Conservation (phyloP, 2,113 vertebrate species). For the Stigmatopora argus region DNA sequence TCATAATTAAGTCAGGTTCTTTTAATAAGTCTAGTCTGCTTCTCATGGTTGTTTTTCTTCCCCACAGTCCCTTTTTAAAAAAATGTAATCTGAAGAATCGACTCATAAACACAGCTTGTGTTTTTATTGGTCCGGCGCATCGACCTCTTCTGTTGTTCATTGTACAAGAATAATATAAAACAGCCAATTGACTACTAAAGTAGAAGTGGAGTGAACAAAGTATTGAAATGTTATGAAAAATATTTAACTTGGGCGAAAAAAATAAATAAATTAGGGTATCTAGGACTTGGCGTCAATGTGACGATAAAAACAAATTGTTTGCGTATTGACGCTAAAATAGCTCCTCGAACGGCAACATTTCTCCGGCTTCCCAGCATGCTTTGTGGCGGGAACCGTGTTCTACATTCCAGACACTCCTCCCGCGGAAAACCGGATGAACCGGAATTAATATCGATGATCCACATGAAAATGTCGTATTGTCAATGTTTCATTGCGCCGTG, state of each 20-base stretch:
- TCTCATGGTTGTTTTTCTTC: slow-evolving; percentile 1
- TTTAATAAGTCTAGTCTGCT: slow-evolving; percentile 31
- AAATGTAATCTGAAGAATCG: background rate
- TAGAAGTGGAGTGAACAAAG: no score
- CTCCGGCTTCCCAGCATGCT: slow-evolving; percentile 3
- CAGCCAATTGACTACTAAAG: no score
- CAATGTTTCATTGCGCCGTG: slow-evolving; percentile 40
- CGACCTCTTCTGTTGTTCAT: background rate
- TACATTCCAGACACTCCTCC: slow-evolving; percentile 42
- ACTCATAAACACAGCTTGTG: background rate
- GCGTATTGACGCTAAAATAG: background rate
- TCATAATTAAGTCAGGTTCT: slow-evolving; percentile 16
- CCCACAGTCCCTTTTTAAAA: background rate
- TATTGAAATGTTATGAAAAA: no score
- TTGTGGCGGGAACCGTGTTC: slow-evolving; percentile 15
- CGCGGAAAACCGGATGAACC: slow-evolving; percentile 42
- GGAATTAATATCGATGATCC: slow-evolving; percentile 35
- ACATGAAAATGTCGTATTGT: slow-evolving; percentile 43
- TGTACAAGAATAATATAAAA: no score
- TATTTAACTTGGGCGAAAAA: no score
- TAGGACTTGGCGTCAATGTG: no score
- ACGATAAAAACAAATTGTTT: background rate
- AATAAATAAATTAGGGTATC: no score
- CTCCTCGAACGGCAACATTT: background rate
- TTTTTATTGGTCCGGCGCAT: background rate